Evolutionary conservation across 2,113 vertebrate genomes (phyloP).

Genomic region (Clarias macrocephalus): DNA sequence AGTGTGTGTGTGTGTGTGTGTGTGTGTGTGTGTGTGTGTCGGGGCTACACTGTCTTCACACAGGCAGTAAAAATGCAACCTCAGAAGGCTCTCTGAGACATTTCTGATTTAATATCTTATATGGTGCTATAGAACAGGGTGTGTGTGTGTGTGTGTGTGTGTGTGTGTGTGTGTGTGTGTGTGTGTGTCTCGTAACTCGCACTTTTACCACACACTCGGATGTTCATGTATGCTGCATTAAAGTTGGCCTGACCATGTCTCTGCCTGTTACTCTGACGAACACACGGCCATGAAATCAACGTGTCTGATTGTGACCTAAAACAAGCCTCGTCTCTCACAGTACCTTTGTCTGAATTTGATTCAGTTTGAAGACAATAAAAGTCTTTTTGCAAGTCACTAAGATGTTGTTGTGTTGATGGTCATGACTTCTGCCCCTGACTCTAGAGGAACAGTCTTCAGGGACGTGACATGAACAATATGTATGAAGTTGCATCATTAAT

Average conservation of each 20-base stretch:
- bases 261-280: neutral
- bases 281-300: neutral
- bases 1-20: conserved; percentile 26
- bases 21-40: conserved; percentile 20
- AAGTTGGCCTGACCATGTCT: neutral
- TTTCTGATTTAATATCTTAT: conserved; percentile 15
- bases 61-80: neutral
- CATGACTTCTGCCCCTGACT: neutral
- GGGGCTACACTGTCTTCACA: neutral
- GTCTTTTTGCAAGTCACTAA: conserved; percentile 1
- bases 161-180: neutral
- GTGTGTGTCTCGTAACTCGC: neutral
- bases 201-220: neutral
- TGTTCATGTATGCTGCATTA: conserved; percentile 32
- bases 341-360: neutral
- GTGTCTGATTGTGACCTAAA: neutral
- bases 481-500: neutral
- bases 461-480: neutral
- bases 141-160: conserved; percentile 5
- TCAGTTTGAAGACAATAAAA: conserved; percentile 16
- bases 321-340: neutral
- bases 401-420: neutral
- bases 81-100: neutral
- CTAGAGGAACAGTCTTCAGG: neutral
- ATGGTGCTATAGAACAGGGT: conserved; percentile 25